Evolutionary conservation across 1,140 invertebrate species (phyloP).

Genomic region (Penaeus japonicus): DNA sequence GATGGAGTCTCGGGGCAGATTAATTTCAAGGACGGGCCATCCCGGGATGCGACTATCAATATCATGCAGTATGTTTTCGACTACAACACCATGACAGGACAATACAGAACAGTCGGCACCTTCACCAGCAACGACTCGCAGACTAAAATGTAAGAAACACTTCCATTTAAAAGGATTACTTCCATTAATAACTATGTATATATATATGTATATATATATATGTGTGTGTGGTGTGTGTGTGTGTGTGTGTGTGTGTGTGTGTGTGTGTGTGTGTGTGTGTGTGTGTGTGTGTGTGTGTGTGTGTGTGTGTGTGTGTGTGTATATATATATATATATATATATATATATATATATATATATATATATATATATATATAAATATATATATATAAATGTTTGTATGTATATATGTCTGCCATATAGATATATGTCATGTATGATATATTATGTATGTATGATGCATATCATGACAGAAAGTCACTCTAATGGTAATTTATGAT

Average conservation of each 20-base stretch:
- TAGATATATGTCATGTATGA: too few species aligned
- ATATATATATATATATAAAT: neutral
- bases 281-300: too few species aligned
- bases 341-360: conserved; percentile 60
- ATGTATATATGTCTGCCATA: too few species aligned
- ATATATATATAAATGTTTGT: too few species aligned
- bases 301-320: too few species aligned
- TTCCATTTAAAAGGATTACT: too few species aligned
- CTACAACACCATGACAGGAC: conserved; percentile 24
- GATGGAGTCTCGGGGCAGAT: conserved; percentile 79
- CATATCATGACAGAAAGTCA: neutral
- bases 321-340: neutral
- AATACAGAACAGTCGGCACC: conserved; percentile 65
- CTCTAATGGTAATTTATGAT: neutral
- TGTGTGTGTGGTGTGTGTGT: too few species aligned
- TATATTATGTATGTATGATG: too few species aligned
- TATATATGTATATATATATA: too few species aligned
- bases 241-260: too few species aligned
- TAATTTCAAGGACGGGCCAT: conserved; percentile 74
- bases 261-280: too few species aligned
- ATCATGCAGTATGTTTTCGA: conserved; percentile 73
- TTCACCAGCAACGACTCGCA: conserved; percentile 11
- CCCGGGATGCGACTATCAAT: conserved; percentile 74
- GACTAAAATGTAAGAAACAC: neutral
- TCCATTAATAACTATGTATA: too few species aligned